Evolutionary conservation across 1,140 invertebrate genomes (phyloP).

Genomic region (Leptopilina clavipes): DNA sequence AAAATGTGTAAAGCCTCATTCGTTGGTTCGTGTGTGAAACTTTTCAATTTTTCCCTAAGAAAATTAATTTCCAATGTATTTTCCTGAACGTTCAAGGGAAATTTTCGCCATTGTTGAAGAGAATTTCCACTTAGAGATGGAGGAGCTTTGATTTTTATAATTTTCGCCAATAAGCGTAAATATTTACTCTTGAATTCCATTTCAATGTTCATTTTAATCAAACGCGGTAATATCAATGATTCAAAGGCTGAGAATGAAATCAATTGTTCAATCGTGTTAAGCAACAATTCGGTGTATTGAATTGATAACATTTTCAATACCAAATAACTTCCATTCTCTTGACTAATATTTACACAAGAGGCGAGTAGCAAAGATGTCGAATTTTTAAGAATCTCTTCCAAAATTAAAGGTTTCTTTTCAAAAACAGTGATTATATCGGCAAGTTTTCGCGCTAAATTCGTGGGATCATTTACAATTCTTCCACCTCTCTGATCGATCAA

Average conservation of each 20-base stretch:
- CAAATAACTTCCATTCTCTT: constrained; percentile 81
- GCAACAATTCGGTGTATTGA: constrained; percentile 75
- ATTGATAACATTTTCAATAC: constrained; percentile 78
- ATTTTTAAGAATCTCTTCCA: constrained; percentile 76
- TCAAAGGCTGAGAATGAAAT: constrained; percentile 83
- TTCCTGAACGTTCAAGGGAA: constrained; percentile 78
- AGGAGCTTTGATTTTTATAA: constrained; percentile 81
- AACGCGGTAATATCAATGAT: constrained; percentile 81
- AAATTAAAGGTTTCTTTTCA: constrained; percentile 72
- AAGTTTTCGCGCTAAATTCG: constrained; percentile 76
- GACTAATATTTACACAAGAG: constrained; percentile 78
- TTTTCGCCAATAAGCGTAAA: constrained; percentile 80
- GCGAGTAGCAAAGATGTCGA: constrained; percentile 78
- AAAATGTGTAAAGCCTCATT: constrained; percentile 60
- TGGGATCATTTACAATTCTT: constrained; percentile 77
- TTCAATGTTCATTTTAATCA: constrained; percentile 79
- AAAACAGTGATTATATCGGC: constrained; percentile 62
- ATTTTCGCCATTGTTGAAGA: constrained; percentile 79
- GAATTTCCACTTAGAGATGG: constrained; percentile 77
- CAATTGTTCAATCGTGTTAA: constrained; percentile 80
- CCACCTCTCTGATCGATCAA: constrained; percentile 80
- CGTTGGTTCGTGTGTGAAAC: constrained; percentile 50
- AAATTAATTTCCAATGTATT: constrained; percentile 51
- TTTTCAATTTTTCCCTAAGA: constrained; percentile 37
- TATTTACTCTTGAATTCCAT: constrained; percentile 74